Evolutionary conservation across 2,888 invertebrate genomes (phyloP), one percentile per base, ranked within the genome.

Genomic region (Dendrolimus houi): DNA sequence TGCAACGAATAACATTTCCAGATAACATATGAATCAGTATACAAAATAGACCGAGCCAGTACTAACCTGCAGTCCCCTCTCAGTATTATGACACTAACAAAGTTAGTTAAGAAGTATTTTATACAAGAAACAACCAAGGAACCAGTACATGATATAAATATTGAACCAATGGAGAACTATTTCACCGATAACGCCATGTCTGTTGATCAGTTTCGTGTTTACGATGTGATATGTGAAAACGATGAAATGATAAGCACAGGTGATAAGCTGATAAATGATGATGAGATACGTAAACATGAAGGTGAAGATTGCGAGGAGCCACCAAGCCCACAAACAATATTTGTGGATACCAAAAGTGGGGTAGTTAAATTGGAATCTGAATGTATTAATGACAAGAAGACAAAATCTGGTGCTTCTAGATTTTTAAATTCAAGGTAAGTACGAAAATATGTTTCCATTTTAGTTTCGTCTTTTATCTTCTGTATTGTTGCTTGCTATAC

Each of bases 1-100:
- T 40, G 47, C 12, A 29, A 29, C 12, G 29, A 9, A 17, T 54
- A 52, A 13, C 13, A 52, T 54, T 71, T 68, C 12, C 62, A 79
- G 79, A 72, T 79, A 29, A 69, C 71, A 1, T 81, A 83, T 58
- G 81, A 85, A 71, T 61, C 71, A 9, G 62, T 87, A 14, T 73
- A 81, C 60, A 79, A 81, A 66, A 57, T 83, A 54, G 75, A 84
- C 54, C 71, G 72, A 56, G 54, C 58, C 3, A 59, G 60, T 1
- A 62, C 69, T 54, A 68, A 77, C 17, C 69, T 82, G 0, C 61
- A 64, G 52, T 79, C 85, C 7, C 62, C 72, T 1, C 55, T 84
- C 59, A 61, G 70, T 55, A 64, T 72, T 42, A 62, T 74, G 2
- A 65, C 58, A 0, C 58, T 65, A 0, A 70, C 65, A 0, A 63